A percentile compares a stretch with the other conserved stretches of the same genome.
phyloP scores from a whole-genome alignment of 1,140 invertebrate species.

The Pomacea maculata region DNA sequence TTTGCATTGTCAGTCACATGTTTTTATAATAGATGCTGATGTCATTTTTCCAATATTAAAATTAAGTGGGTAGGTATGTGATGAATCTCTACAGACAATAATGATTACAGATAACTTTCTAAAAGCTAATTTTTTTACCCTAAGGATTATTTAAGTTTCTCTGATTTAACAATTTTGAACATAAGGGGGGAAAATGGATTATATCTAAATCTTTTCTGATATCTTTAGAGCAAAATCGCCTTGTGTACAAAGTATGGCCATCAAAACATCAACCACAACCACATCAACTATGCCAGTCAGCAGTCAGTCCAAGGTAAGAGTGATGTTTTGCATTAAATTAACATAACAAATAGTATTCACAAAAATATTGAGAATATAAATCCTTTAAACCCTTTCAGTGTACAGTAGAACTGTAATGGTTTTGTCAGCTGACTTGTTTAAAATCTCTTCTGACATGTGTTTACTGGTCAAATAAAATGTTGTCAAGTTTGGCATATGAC shows the following conservation, averaged over 20 bases:
- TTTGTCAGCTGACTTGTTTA: too few relatives aligned
- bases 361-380: not conserved
- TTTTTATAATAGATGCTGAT: not conserved
- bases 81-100: too few relatives aligned
- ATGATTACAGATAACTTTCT: too few relatives aligned
- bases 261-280: conserved; percentile 1
- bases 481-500: not conserved
- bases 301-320: conserved; percentile 30
- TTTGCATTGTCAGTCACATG: not conserved
- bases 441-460: too few relatives aligned
- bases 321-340: not conserved
- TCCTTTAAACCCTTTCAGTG: not conserved
- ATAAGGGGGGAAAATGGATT: too few relatives aligned
- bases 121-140: too few relatives aligned
- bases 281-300: conserved; percentile 6
- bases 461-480: not conserved
- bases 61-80: too few relatives aligned
- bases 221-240: conserved; percentile 33
- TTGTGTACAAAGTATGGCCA: conserved; percentile 3
- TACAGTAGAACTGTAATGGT: not conserved
- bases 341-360: too few relatives aligned
- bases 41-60: not conserved
- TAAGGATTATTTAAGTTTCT: too few relatives aligned
- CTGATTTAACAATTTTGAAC: too few relatives aligned
- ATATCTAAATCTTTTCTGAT: too few relatives aligned